A percentile compares a stretch with the other conserved stretches of the same genome.
These are phyloP conservation scores for Alces alces DNA, from an alignment of 2,113 vertebrate genomes.

Conservation along the genomic window DNA sequence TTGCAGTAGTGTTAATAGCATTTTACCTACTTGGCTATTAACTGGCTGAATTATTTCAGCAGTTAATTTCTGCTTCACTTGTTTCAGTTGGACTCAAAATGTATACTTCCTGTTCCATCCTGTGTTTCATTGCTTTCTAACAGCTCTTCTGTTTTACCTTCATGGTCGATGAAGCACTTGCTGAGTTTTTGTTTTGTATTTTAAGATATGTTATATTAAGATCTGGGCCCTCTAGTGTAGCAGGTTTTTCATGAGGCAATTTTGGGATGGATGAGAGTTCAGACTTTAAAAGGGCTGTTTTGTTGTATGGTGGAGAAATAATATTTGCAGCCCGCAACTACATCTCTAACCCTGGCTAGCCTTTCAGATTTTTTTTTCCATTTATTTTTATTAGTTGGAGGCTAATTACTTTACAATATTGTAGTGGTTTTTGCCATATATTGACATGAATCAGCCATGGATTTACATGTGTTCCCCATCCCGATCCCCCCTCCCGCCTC, in stretches of 20 bases:
- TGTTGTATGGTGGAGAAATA: not conserved
- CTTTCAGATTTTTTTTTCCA: not conserved
- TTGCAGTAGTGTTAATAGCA: not conserved
- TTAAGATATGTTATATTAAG: not conserved
- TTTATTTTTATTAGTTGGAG: too few relatives aligned
- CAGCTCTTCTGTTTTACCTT: constrained; percentile 8
- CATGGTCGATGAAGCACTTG: not conserved
- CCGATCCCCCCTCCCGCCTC: too few relatives aligned
- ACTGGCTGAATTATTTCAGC: constrained; percentile 30
- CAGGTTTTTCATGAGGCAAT: not conserved
- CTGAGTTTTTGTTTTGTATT: constrained; percentile 3
- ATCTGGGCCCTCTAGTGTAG: not conserved
- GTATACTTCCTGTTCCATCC: constrained; percentile 37
- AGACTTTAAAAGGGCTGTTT: not conserved
- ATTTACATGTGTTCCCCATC: too few relatives aligned
- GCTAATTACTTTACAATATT: too few relatives aligned
- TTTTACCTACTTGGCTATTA: constrained; percentile 13
- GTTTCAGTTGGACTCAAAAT: constrained; percentile 59
- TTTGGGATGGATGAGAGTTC: not conserved
- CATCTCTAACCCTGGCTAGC: not conserved
- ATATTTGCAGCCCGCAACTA: not conserved
- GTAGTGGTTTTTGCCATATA: too few relatives aligned
- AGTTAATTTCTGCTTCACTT: constrained; percentile 61
- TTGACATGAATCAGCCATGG: too few relatives aligned
- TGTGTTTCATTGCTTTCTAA: constrained; percentile 14